phyloP scores from a whole-genome alignment of 1,140 invertebrate genomes.

The Ceratosolen solmsi region DNA sequence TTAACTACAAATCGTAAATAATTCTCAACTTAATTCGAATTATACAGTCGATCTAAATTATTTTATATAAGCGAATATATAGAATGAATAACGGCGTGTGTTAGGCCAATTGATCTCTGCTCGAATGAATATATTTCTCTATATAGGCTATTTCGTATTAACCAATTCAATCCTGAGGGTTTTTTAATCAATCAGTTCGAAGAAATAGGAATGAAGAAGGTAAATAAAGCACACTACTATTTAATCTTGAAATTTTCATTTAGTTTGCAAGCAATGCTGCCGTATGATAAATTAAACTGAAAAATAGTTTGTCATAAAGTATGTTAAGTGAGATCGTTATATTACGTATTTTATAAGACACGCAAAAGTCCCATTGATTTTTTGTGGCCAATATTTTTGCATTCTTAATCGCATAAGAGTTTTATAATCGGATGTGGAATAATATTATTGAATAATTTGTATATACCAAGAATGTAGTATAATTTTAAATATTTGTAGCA shows the following conservation, averaged over 20 bases:
- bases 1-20: too few species aligned
- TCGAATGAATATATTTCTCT: too few species aligned
- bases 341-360: not conserved
- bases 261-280: not conserved
- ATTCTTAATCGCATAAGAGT: not conserved
- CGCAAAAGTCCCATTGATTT: not conserved
- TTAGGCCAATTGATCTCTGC: too few species aligned
- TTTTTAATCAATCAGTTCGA: too few species aligned
- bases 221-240: not conserved
- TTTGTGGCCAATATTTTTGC: not conserved
- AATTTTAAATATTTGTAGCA: not conserved
- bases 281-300: not conserved
- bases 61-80: too few species aligned
- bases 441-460: not conserved
- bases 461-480: not conserved
- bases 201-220: too few species aligned
- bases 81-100: too few species aligned
- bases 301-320: not conserved
- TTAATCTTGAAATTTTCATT: constrained; percentile 4
- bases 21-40: too few species aligned
- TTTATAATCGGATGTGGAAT: not conserved
- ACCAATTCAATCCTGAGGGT: too few species aligned
- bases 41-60: too few species aligned
- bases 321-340: not conserved
- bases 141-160: too few species aligned